phyloP scores from a whole-genome alignment of 2,888 invertebrate species.

The Drosophila stalkeri region DNA sequence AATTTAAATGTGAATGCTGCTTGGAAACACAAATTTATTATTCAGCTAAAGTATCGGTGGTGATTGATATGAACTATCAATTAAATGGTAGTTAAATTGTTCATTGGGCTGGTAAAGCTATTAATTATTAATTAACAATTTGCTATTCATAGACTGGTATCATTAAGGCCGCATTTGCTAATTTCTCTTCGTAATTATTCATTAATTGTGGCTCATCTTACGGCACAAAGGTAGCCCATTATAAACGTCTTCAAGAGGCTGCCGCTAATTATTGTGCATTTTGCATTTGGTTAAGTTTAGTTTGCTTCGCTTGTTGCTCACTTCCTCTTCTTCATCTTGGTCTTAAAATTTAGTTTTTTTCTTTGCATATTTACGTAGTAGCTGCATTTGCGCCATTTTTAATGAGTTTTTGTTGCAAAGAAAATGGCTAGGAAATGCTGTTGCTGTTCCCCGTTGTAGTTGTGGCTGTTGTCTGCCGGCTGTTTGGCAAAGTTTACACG shows the following conservation, averaged over 20 bases:
- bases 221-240: constrained; percentile 34
- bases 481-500: constrained; percentile 62
- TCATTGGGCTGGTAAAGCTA: background rate
- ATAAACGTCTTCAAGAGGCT: constrained; percentile 54
- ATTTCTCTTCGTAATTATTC: background rate
- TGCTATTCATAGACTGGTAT: background rate
- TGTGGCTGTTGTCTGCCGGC: constrained; percentile 40
- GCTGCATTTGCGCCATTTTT: constrained; percentile 71
- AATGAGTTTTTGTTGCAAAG: constrained; percentile 70
- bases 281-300: constrained; percentile 48
- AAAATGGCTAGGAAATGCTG: constrained; percentile 31
- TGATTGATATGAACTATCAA: background rate
- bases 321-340: background rate
- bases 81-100: background rate
- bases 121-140: background rate
- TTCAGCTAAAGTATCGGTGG: background rate
- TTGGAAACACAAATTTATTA: background rate
- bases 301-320: constrained; percentile 14
- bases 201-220: constrained; percentile 16
- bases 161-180: background rate
- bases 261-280: constrained; percentile 73
- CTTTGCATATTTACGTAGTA: constrained; percentile 61
- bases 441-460: constrained; percentile 6
- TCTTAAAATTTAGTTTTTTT: constrained; percentile 10
- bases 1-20: background rate